phyloP scores from a whole-genome alignment of 2,888 invertebrate genomes.

The Perizoma affinitatum region DNA sequence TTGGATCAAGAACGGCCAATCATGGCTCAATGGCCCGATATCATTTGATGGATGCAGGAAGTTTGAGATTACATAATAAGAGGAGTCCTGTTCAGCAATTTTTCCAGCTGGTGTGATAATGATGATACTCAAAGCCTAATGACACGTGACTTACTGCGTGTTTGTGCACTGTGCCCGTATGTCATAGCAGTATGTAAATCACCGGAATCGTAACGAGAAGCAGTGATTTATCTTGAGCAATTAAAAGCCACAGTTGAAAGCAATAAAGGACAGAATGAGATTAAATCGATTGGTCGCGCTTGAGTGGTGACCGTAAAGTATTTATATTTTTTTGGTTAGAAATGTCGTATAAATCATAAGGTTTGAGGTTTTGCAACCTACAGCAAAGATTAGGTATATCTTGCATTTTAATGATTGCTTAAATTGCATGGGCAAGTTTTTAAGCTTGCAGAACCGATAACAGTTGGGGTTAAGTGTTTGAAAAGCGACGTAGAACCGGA shows the following conservation, averaged over 20 bases:
- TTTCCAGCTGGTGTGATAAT: no score
- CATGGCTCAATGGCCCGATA: no score
- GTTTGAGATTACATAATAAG: no score
- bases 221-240: slow-evolving; percentile 81
- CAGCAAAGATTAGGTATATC: slow-evolving; percentile 44
- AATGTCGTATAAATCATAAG: slow-evolving; percentile 70
- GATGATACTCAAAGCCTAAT: background rate
- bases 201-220: slow-evolving; percentile 70
- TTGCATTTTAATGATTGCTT: no score
- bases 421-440: no score
- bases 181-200: slow-evolving; percentile 82
- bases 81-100: no score
- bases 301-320: slow-evolving; percentile 68
- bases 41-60: no score
- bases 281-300: slow-evolving; percentile 73
- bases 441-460: no score
- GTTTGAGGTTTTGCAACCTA: slow-evolving; percentile 73
- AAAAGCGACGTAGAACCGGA: no score
- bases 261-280: slow-evolving; percentile 63
- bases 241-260: slow-evolving; percentile 74
- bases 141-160: slow-evolving; percentile 9
- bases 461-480: no score
- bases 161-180: slow-evolving; percentile 45
- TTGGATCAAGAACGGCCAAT: no score
- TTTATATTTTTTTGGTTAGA: slow-evolving; percentile 74